A percentile compares a stretch with the other conserved stretches of the same genome.
Conservation (phyloP, 2,113 vertebrate genomes). For the Philantomba maxwellii region DNA sequence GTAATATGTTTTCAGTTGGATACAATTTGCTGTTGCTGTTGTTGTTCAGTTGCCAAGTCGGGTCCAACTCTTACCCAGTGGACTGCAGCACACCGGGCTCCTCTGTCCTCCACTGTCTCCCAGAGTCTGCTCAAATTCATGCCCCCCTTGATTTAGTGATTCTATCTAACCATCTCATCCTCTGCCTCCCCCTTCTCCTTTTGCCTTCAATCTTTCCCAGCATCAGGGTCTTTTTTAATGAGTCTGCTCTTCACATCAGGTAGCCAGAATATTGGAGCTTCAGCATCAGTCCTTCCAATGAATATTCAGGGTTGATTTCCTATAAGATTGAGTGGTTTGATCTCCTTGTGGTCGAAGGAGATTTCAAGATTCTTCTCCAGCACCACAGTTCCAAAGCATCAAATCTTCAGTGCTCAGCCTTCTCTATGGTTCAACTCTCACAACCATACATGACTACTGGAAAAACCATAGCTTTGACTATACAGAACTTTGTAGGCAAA, state of each 20-base stretch:
- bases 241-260: neutral
- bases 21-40: neutral
- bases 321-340: neutral
- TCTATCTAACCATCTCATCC: neutral
- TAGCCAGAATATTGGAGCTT: neutral
- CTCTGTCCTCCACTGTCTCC: neutral
- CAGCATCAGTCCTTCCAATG: neutral
- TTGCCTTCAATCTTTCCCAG: neutral
- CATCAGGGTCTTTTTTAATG: neutral
- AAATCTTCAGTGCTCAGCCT: neutral
- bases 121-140: neutral
- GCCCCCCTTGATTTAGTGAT: neutral
- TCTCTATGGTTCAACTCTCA: neutral
- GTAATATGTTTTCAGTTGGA: neutral
- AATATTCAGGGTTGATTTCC: neutral
- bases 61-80: neutral
- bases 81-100: neutral
- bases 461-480: neutral
- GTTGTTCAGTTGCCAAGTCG: rapidly evolving
- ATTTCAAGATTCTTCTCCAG: neutral
- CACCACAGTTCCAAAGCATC: neutral
- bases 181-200: neutral
- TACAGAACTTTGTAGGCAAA: neutral
- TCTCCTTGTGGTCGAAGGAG: neutral
- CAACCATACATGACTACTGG: neutral